phyloP scores from a whole-genome alignment of 2,797 vertebrate genomes.

The Nyctibius grandis region DNA sequence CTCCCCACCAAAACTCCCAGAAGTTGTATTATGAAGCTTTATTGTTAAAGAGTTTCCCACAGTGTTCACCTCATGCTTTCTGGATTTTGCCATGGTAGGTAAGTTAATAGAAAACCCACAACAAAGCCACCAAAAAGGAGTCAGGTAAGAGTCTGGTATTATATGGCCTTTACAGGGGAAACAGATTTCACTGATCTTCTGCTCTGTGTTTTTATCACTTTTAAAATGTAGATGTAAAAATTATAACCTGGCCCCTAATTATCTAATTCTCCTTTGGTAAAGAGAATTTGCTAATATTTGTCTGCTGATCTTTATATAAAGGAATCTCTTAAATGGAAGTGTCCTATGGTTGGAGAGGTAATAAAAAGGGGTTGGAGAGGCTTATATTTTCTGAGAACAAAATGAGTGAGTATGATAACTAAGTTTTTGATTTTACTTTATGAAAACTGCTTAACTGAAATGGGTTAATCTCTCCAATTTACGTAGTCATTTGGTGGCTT shows the following conservation, averaged over 20 bases:
- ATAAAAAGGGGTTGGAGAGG: neutral
- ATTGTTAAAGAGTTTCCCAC: neutral
- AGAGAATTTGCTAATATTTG: neutral
- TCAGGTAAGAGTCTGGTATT: neutral
- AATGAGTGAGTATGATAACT: neutral
- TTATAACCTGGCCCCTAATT: neutral
- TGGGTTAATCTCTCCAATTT: neutral
- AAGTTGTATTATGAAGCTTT: neutral
- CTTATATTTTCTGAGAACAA: neutral
- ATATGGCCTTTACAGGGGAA: neutral
- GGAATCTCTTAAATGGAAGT: neutral
- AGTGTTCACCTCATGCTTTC: neutral
- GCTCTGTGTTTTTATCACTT: neutral
- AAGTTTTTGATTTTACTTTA: neutral
- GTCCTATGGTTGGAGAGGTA: neutral
- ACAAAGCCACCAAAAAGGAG: neutral
- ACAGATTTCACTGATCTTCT: neutral
- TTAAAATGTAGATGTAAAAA: neutral
- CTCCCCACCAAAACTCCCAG: neutral
- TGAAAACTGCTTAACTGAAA: neutral
- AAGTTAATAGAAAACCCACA: neutral
- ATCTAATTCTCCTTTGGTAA: neutral
- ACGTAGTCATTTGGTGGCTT: neutral
- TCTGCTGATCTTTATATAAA: neutral
- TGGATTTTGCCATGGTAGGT: neutral